Conservation (phyloP, 1,140 invertebrate species). For the Drosophila nebulosa region DNA sequence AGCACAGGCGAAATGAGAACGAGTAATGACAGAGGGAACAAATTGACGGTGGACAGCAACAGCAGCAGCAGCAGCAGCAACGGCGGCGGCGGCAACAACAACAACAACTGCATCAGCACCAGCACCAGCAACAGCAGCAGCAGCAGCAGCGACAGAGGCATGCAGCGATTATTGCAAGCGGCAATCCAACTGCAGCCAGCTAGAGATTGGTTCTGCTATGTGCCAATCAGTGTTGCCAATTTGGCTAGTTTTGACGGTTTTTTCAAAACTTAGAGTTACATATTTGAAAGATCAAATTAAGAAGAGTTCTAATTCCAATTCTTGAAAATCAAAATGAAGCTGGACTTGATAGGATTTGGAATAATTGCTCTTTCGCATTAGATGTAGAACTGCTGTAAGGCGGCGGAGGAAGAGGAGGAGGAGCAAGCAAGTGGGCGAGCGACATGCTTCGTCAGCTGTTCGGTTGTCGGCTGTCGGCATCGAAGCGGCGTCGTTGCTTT, state of each 20-base stretch:
- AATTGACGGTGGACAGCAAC: conserved; percentile 47
- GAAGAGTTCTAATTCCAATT: too few species aligned
- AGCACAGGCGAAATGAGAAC: conserved; percentile 66
- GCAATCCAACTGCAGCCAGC: conserved; percentile 45
- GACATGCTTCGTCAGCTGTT: conserved; percentile 55
- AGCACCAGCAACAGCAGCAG: conserved; percentile 4
- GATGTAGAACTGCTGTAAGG: conserved; percentile 33
- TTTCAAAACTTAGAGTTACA: too few species aligned
- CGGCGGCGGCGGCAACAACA: background rate
- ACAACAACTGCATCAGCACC: conserved; percentile 18
- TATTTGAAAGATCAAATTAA: too few species aligned
- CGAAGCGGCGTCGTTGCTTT: conserved; percentile 25
- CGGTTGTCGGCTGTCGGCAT: conserved; percentile 11
- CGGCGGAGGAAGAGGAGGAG: conserved; percentile 4
- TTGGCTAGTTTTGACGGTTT: background rate
- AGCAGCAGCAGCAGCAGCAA: conserved; percentile 4
- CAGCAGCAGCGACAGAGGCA: background rate
- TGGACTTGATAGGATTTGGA: too few species aligned
- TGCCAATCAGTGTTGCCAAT: conserved; percentile 28
- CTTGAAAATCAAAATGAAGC: too few species aligned
- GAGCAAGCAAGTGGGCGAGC: conserved; percentile 3
- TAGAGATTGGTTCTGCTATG: conserved; percentile 28
- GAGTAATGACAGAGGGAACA: conserved; percentile 64
- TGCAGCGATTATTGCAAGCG: conserved; percentile 5
- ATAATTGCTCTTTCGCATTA: conserved; percentile 15